Evolutionary conservation across 2,797 vertebrate species (phyloP), one percentile per base, ranked within the genome.

Genomic region (Brotogeris chrysoptera): DNA sequence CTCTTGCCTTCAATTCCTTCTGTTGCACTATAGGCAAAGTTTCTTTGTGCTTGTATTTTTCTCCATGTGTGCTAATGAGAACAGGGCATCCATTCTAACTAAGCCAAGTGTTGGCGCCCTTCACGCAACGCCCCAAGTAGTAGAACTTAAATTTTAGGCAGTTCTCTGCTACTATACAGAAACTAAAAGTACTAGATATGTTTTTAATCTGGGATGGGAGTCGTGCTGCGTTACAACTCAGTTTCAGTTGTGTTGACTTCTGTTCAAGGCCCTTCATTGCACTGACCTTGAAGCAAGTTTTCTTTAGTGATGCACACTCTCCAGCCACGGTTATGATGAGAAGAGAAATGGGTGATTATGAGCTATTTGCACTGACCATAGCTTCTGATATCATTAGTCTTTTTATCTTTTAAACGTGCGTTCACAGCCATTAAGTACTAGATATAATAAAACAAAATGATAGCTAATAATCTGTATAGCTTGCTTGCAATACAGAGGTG

Each of bases 381-480:
- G 32, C 39, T 92, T 92, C 71, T 3, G 36, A 80, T 74, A 65
- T 39, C 65, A 81, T 92, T 84, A 57, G 49, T 79, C 39, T 46
- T 90, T 78, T 91, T 90, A 92, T 96, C 77, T 94, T 80, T 81
- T 80, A 92, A 87, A 76, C 28, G n/a, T 46, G 65, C 15, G n/a
- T 92, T 96, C 52, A 36, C 20, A 70, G 80, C 80, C 93, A 88
- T 94, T 96, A 92, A 89, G 87, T 78, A 60, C 61, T 90, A 72
- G 55, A 34, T 92, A 69, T 55, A 95, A 87, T 96, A 96, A 95
- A 97, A 76, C 86, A 95, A 96, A 93, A 83, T 92, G 96, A 91
- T 79, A 92, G 89, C 82, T 97, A 96, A 97, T 96, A 95, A 93
- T 71, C 74, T 71, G 46, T 91, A 61, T n/a, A 90, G 50, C 52